These are phyloP conservation scores for Heliocidaris erythrogramma DNA, from an alignment of 35 echinoderm and acorn worm species.

Conservation along the genomic window DNA sequence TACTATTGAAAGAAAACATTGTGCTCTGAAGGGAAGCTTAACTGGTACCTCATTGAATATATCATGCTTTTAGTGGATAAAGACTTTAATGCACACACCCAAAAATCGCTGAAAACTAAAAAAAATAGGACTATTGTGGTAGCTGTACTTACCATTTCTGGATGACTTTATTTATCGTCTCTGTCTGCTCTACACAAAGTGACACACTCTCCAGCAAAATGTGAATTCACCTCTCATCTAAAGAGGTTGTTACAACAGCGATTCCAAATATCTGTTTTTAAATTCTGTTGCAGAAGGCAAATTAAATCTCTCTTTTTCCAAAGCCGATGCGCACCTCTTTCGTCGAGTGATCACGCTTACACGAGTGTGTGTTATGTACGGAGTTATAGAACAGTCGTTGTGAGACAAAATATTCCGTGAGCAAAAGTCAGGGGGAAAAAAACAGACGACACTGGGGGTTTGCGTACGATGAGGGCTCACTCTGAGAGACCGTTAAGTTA, in stretches of 20 bases:
- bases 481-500: background rate
- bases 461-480: background rate
- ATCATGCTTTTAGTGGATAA: too few species aligned
- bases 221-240: background rate
- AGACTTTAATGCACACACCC: too few species aligned
- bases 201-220: background rate
- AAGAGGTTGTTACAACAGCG: background rate
- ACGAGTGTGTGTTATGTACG: background rate
- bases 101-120: too few species aligned
- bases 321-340: background rate
- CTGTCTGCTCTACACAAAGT: background rate
- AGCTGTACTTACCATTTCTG: background rate
- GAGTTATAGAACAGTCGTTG: background rate
- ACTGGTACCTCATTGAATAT: too few species aligned
- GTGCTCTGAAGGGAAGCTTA: too few species aligned
- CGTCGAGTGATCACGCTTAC: background rate
- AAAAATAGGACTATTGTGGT: too few species aligned
- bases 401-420: constrained; percentile 11
- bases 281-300: background rate
- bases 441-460: background rate
- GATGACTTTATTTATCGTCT: background rate
- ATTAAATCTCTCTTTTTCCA: background rate
- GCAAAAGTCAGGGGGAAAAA: background rate
- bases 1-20: too few species aligned
- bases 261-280: background rate